Conservation (phyloP, 2,888 invertebrate genomes). For the Campoletis raptor region DNA sequence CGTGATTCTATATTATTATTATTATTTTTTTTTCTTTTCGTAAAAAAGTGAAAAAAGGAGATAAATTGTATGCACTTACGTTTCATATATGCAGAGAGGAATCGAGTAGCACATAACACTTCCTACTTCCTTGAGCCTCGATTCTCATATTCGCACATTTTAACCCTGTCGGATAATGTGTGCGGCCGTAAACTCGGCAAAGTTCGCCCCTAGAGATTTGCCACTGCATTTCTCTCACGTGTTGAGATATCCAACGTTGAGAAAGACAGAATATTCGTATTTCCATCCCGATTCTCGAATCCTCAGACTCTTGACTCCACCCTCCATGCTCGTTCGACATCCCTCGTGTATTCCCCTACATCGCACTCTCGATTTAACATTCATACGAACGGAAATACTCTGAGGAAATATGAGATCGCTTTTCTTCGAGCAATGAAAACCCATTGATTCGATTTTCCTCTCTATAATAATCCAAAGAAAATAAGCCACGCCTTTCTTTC, state of each 20-base stretch:
- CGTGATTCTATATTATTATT: neutral
- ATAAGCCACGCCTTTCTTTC: neutral
- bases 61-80: neutral
- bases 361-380: constrained; percentile 55
- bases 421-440: constrained; percentile 51
- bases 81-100: constrained; percentile 2
- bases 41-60: neutral
- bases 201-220: constrained; percentile 65
- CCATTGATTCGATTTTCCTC: constrained; percentile 46
- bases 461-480: constrained; percentile 1
- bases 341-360: constrained; percentile 38
- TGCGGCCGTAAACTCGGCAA: constrained; percentile 67
- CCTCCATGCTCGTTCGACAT: constrained; percentile 24
- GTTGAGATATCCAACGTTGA: constrained; percentile 22
- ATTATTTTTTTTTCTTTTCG: neutral
- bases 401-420: constrained; percentile 21
- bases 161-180: constrained; percentile 57
- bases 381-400: constrained; percentile 46
- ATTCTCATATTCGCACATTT: constrained; percentile 46
- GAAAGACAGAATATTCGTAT: constrained; percentile 17
- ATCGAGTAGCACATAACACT: neutral
- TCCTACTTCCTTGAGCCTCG: constrained; percentile 3
- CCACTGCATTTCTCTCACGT: constrained; percentile 58
- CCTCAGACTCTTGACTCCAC: constrained; percentile 57
- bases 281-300: constrained; percentile 60